Percentiles rank a stretch among this genome's conserved stretches.
phyloP scores from a whole-genome alignment of 2,797 vertebrate species.

The Eupleurogrammus muticus region DNA sequence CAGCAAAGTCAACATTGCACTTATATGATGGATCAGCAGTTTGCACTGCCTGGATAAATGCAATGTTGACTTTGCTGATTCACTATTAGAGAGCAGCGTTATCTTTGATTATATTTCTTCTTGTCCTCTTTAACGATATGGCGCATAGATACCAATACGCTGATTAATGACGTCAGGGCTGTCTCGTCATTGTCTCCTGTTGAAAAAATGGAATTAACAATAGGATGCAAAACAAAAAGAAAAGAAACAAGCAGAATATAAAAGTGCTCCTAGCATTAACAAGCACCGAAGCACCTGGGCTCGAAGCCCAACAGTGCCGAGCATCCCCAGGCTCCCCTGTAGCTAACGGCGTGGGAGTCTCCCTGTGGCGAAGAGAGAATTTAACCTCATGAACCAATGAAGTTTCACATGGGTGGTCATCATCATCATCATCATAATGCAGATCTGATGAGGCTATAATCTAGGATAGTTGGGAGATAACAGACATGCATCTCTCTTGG shows the following conservation, averaged over 20 bases:
- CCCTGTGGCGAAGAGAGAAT: constrained; percentile 29
- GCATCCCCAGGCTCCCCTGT: constrained; percentile 1
- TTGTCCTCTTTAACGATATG: too few relatives aligned
- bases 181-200: too few relatives aligned
- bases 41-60: too few relatives aligned
- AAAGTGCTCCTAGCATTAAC: neutral
- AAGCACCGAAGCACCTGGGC: constrained; percentile 21
- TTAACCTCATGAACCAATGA: constrained; percentile 32
- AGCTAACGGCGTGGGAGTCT: constrained; percentile 26
- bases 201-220: too few relatives aligned
- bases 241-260: neutral
- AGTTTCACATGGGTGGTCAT: constrained; percentile 49
- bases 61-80: too few relatives aligned
- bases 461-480: constrained; percentile 28
- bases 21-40: too few relatives aligned
- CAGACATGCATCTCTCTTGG: constrained; percentile 9
- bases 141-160: too few relatives aligned
- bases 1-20: too few relatives aligned
- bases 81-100: too few relatives aligned
- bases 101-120: too few relatives aligned
- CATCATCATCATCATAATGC: constrained; percentile 41
- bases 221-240: neutral
- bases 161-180: too few relatives aligned
- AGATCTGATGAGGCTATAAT: constrained; percentile 44
- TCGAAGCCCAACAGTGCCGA: constrained; percentile 3